Conservation (phyloP, 1,140 invertebrate genomes). For the Ceratitis capitata region DNA sequence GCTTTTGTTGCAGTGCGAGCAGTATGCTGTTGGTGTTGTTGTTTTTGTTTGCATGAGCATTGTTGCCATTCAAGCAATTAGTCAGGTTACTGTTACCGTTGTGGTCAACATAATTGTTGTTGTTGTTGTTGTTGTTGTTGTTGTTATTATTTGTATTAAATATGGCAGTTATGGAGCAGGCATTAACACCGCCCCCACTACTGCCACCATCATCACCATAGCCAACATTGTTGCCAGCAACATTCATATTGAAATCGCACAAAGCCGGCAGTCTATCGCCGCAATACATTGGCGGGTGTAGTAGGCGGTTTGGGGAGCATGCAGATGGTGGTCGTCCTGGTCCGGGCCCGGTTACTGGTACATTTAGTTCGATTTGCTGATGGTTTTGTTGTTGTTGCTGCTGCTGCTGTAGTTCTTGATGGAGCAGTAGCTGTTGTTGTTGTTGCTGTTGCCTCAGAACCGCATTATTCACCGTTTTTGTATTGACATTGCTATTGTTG, state of each 20-base stretch:
- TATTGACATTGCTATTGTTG: neutral
- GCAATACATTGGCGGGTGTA: neutral
- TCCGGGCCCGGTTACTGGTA: conserved; percentile 23
- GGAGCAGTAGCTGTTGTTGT: conserved; percentile 39
- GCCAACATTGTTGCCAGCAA: neutral
- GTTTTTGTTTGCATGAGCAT: conserved; percentile 38
- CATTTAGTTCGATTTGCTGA: conserved; percentile 25
- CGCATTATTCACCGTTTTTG: conserved; percentile 12
- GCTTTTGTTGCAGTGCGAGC: conserved; percentile 5
- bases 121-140: conserved; percentile 42
- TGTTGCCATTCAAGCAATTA: conserved; percentile 30
- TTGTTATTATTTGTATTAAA: conserved; percentile 9
- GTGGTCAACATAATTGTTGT: conserved; percentile 41
- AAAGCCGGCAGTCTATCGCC: conserved; percentile 52
- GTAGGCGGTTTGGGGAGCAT: neutral
- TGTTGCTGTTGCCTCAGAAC: conserved; percentile 41
- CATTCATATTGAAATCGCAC: conserved; percentile 57
- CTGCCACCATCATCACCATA: conserved; percentile 41
- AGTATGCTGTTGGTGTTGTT: conserved; percentile 36
- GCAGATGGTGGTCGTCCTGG: conserved; percentile 44
- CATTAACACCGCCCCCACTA: neutral
- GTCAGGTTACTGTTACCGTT: conserved; percentile 44
- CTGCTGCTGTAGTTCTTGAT: conserved; percentile 32
- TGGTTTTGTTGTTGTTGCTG: neutral
- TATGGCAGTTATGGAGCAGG: conserved; percentile 20